Evolutionary conservation across 2,113 vertebrate genomes (phyloP), one percentile per base, ranked within the genome.

Genomic region (Oxyruncus cristatus): DNA sequence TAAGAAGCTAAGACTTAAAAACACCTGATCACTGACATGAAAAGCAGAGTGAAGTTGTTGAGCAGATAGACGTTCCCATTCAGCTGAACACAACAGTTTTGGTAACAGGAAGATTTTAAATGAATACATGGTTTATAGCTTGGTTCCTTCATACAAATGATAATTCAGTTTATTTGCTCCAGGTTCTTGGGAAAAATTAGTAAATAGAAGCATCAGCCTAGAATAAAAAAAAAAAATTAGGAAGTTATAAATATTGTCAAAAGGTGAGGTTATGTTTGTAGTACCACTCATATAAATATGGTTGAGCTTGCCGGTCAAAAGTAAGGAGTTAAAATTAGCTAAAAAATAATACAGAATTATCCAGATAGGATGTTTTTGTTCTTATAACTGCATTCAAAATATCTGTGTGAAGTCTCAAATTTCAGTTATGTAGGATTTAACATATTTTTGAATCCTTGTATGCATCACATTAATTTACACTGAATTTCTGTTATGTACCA

Each of bases 1-100:
- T 94, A 93, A 95, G 92, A 79, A 87, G 86, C 59, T 93, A 94
- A 94, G 90, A 85, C 58, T 92, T 95, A 32, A 72, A 76, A 91
- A 91, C 70, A 52, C 2, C 28, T 89, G 55, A 47, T 90, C 27
- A n/a, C 42, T 41, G 39, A 41, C 35, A 74, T 79, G 76, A 83
- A 94, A 93, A 93, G 52, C 52, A 81, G 56, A 50, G 52, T 85
- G 58, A 42, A 91, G 61, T 83, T 79, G 56, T 79, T 89, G 80
- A 89, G 42, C 23, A 79, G 46, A 77, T 78, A 91, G 67, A 26
- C 76, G 44, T 89, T 94, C 63, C 70, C 30, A 27, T 92, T 92
- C 26, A 53, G 9, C 33, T 63, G 26, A 80, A 78, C 9, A 20
- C 32, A 72, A 59, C 30, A 50, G 33, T 71, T 94, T 59, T 62